A percentile compares a stretch with the other conserved stretches of the same genome.
Evolutionary conservation across 2,797 vertebrate species (phyloP).

Genomic region (Adrianichthys oophorus): DNA sequence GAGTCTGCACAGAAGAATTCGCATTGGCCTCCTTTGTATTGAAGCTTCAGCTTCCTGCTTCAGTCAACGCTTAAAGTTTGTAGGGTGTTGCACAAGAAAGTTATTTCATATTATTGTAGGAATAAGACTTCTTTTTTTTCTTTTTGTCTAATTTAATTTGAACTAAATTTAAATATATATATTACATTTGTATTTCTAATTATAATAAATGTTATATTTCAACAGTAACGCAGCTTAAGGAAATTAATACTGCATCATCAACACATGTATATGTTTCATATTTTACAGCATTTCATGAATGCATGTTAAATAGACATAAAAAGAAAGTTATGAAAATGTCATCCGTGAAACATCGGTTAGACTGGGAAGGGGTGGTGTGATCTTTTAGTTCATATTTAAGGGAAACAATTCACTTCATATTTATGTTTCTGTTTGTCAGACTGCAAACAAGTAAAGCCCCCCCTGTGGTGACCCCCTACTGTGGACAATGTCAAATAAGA

Average conservation of each 20-base stretch:
- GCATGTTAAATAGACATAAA: no score
- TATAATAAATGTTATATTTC: no score
- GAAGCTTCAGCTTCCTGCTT: constrained; percentile 11
- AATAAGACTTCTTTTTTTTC: no score
- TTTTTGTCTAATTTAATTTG: no score
- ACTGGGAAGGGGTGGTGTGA: constrained; percentile 21
- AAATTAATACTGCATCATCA: no score
- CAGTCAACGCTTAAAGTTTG: background rate
- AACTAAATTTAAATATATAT: no score
- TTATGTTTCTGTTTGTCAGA: constrained; percentile 36
- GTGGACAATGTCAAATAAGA: constrained; percentile 26
- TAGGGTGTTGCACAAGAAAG: constrained; percentile 6
- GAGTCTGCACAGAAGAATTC: constrained; percentile 4
- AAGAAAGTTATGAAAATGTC: background rate
- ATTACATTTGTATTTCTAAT: no score
- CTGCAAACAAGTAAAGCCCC: constrained; percentile 28
- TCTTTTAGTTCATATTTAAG: constrained; percentile 40
- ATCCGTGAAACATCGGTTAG: constrained; percentile 25
- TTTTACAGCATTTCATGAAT: no score
- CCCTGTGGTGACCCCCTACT: constrained; percentile 29
- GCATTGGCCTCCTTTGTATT: constrained; percentile 10
- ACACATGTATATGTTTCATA: no score
- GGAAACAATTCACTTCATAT: constrained; percentile 61
- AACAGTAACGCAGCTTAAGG: no score
- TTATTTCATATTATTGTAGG: no score